Evolutionary conservation across 2,113 vertebrate species (phyloP).

Genomic region (Plecturocebus donacophilus): DNA sequence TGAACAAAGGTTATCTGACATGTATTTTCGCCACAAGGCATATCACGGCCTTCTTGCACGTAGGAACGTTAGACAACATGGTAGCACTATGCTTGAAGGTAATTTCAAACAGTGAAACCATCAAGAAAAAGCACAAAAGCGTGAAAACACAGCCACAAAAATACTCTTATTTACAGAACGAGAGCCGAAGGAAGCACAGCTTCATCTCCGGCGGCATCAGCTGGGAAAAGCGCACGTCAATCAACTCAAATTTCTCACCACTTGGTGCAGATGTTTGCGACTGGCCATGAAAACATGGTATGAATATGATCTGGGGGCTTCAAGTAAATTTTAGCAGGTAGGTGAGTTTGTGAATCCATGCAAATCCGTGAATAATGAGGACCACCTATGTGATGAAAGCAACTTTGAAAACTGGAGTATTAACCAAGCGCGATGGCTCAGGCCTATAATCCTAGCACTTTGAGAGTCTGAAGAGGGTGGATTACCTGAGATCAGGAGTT

Average conservation of each 20-base stretch:
- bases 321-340: not conserved
- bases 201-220: not conserved
- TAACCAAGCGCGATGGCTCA: not conserved
- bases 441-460: too few relatives aligned
- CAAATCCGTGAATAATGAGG: not conserved
- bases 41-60: not conserved
- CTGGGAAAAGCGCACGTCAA: accelerated
- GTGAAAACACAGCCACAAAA: not conserved
- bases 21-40: accelerated
- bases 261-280: not conserved
- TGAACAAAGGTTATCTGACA: not conserved
- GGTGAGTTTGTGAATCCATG: not conserved
- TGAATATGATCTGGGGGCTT: not conserved
- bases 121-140: not conserved
- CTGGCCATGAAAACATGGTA: not conserved
- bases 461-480: too few relatives aligned
- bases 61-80: not conserved
- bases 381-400: not conserved
- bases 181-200: not conserved
- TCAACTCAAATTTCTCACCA: not conserved
- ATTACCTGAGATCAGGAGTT: too few relatives aligned
- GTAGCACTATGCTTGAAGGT: not conserved
- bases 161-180: not conserved
- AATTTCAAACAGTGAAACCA: not conserved
- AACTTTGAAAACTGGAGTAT: not conserved